Conservation (phyloP, 2,888 invertebrate genomes). For the Elgonia sp. region DNA sequence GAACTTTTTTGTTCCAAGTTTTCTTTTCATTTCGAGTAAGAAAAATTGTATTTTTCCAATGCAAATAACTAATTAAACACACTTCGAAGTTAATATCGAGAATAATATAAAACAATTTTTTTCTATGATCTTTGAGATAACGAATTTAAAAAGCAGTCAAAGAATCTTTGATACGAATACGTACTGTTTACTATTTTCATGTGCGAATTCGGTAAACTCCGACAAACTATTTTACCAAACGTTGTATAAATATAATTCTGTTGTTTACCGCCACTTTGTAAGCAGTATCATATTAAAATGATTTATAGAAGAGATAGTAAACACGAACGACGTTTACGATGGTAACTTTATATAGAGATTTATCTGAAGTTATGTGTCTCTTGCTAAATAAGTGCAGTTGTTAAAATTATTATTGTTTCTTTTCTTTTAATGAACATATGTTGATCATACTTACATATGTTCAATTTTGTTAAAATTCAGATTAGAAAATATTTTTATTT, state of each 20-base stretch:
- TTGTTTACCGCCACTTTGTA: conserved; percentile 61
- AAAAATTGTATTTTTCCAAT: neutral
- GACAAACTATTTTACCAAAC: conserved; percentile 38
- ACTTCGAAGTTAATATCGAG: neutral
- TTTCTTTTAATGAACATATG: neutral
- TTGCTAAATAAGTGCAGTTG: conserved; percentile 37
- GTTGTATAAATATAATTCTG: conserved; percentile 50
- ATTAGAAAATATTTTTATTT: no score
- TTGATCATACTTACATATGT: neutral
- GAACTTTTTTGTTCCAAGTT: no score
- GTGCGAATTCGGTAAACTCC: conserved; percentile 12
- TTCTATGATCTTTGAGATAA: neutral
- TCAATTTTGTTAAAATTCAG: no score
- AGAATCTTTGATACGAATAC: neutral
- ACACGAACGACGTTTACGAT: conserved; percentile 58
- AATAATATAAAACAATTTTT: neutral
- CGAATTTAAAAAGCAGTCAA: neutral
- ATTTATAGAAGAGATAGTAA: conserved; percentile 64
- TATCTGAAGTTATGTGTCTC: conserved; percentile 50
- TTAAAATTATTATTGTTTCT: conserved; percentile 36
- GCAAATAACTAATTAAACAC: neutral
- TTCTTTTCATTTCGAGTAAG: no score
- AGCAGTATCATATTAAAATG: conserved; percentile 66
- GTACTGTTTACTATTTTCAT: conserved; percentile 32
- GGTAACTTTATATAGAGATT: conserved; percentile 65